Percentiles rank a stretch among this genome's conserved stretches.
Conservation (phyloP, 2,113 vertebrate genomes). For the Phocoena sinus region DNA sequence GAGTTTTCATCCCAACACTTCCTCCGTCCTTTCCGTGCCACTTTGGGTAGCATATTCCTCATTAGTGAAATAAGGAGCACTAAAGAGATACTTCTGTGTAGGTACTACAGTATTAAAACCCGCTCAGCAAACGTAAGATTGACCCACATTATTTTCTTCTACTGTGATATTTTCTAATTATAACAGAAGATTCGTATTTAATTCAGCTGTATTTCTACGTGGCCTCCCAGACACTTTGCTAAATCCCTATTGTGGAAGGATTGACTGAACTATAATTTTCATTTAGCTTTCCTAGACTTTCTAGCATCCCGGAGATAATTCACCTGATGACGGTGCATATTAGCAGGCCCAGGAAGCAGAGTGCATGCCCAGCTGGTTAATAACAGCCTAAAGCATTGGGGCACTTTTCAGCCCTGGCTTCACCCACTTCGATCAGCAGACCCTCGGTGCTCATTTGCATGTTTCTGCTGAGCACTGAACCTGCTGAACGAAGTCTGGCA, state of each 20-base stretch:
- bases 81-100: background rate
- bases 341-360: background rate
- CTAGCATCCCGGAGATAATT: background rate
- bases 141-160: background rate
- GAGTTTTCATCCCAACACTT: background rate
- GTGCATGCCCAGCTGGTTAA: background rate
- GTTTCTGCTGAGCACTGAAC: background rate
- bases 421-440: background rate
- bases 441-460: background rate
- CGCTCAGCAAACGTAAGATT: background rate
- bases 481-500: background rate
- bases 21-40: background rate
- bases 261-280: background rate
- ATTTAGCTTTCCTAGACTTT: background rate
- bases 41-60: background rate
- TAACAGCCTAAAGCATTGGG: background rate
- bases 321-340: background rate
- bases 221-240: background rate
- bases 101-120: background rate
- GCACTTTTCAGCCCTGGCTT: background rate
- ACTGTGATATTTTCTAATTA: background rate
- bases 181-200: background rate
- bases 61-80: background rate
- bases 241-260: background rate
- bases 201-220: background rate